These are phyloP conservation scores for Willowsia nigromaculata DNA, from an alignment of 2,888 invertebrate genomes.

Conservation along the genomic window DNA sequence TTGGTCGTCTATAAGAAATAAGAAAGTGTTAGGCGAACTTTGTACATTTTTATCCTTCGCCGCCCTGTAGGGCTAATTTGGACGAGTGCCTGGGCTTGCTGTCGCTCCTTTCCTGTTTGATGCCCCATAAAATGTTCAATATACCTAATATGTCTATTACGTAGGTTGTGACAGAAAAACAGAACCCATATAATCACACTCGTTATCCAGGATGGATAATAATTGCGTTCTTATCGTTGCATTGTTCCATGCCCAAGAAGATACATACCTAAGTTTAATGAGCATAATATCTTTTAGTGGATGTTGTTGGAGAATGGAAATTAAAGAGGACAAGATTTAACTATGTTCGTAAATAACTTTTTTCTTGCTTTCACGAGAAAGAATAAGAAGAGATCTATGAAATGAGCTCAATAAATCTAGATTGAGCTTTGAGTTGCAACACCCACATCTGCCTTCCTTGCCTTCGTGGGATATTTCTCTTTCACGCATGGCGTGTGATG, in stretches of 20 bases:
- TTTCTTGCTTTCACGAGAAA: background rate
- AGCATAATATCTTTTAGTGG: background rate
- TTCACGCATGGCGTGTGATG: background rate
- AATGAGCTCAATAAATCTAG: conserved; percentile 65
- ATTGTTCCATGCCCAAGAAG: background rate
- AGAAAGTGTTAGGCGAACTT: conserved; percentile 21
- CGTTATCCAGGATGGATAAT: background rate
- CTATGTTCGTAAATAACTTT: conserved; percentile 56
- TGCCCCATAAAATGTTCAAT: background rate
- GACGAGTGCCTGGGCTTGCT: conserved; percentile 64
- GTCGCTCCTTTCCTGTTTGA: conserved; percentile 53
- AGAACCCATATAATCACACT: too few relatives aligned
- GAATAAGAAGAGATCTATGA: background rate
- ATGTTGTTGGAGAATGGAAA: background rate
- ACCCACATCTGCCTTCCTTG: background rate
- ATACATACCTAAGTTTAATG: background rate
- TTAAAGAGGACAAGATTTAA: background rate
- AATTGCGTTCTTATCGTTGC: background rate
- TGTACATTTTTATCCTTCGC: conserved; percentile 41
- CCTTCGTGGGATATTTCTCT: background rate
- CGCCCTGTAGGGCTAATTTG: conserved; percentile 70
- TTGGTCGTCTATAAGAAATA: too few relatives aligned
- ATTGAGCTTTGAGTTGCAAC: conserved; percentile 59
- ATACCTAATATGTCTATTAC: too few relatives aligned
- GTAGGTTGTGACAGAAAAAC: too few relatives aligned